Conservation (phyloP, 2,888 invertebrate genomes). For the Lasius platythorax region DNA sequence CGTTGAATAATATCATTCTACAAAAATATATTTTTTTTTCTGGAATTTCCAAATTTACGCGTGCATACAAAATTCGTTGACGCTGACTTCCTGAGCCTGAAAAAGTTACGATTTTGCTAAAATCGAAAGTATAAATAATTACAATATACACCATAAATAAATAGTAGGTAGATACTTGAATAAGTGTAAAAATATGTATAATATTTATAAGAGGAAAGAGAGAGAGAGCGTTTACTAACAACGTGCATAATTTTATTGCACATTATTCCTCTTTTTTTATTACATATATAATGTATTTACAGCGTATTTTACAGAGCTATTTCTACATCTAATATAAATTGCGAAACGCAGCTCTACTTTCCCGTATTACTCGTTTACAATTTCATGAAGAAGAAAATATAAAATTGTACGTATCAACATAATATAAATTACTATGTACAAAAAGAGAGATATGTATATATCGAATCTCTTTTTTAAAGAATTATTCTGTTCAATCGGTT, state of each 20-base stretch:
- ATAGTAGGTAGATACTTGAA: neutral
- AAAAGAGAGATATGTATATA: too few relatives aligned
- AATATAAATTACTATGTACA: too few relatives aligned
- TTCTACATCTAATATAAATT: neutral
- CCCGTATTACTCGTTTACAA: neutral
- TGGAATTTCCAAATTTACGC: neutral
- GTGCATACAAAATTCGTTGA: neutral
- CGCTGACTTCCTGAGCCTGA: neutral
- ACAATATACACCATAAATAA: neutral
- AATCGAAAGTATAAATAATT: slow-evolving; percentile 2
- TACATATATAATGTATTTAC: neutral
- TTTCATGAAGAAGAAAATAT: neutral
- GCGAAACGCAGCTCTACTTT: neutral
- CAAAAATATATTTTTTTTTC: neutral
- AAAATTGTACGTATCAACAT: neutral
- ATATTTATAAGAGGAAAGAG: neutral
- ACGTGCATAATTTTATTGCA: neutral
- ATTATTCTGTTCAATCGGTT: neutral
- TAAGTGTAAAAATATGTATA: neutral
- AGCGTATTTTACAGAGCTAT: neutral
- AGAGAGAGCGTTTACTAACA: neutral
- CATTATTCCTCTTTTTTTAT: neutral
- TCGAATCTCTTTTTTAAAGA: neutral
- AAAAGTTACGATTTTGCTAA: neutral
- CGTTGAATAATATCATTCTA: neutral